A percentile compares a stretch with the other conserved stretches of the same genome.
phyloP scores from a whole-genome alignment of 2,888 invertebrate genomes.

The Hylaea fasciaria region DNA sequence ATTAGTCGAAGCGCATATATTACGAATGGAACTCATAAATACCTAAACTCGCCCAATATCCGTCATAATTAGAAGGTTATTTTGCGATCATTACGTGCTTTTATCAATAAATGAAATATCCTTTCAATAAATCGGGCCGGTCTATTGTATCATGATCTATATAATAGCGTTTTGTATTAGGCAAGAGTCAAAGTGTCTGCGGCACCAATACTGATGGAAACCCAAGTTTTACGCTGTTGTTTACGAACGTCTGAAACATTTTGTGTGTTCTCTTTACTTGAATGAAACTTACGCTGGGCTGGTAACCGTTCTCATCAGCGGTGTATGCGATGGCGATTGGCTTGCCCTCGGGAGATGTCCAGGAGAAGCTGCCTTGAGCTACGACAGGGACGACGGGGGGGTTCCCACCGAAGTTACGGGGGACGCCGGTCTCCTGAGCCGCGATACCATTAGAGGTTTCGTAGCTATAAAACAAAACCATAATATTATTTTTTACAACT shows the following conservation, averaged over 20 bases:
- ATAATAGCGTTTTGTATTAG: too few species aligned
- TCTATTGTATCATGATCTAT: too few species aligned
- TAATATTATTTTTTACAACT: too few species aligned
- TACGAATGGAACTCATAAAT: not conserved
- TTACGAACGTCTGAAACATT: too few species aligned
- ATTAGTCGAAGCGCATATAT: not conserved
- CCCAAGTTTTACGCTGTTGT: too few species aligned
- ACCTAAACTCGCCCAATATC: not conserved
- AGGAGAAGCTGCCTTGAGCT: constrained; percentile 83
- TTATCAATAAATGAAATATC: too few species aligned
- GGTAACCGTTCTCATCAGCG: constrained; percentile 89
- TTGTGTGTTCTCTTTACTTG: too few species aligned
- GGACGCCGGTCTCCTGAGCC: constrained; percentile 83
- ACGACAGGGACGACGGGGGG: constrained; percentile 64
- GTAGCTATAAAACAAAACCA: constrained; percentile 76
- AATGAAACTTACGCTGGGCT: constrained; percentile 83
- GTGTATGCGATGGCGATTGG: constrained; percentile 83
- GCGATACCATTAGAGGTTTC: constrained; percentile 87
- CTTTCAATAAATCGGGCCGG: too few species aligned
- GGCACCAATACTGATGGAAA: too few species aligned
- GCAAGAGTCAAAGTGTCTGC: too few species aligned
- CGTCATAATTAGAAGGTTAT: too few species aligned
- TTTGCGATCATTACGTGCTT: too few species aligned
- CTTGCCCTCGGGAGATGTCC: constrained; percentile 86
- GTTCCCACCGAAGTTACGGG: constrained; percentile 76